Evolutionary conservation across 1,140 invertebrate species (phyloP).

Genomic region (Manduca sexta): DNA sequence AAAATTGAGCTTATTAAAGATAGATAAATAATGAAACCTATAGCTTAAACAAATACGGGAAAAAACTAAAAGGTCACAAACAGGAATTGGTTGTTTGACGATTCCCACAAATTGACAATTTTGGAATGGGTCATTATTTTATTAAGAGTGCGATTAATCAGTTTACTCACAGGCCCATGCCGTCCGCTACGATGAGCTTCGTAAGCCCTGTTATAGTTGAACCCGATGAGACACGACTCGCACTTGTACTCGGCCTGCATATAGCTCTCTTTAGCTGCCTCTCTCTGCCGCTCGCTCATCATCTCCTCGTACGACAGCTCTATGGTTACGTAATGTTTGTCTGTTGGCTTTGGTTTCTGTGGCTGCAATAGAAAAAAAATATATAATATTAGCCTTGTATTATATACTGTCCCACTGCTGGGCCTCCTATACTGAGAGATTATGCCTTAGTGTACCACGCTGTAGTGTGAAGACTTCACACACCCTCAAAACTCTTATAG

Average conservation of each 20-base stretch:
- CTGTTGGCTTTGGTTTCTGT: conserved; percentile 11
- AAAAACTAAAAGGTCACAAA: too few relatives aligned
- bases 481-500: too few relatives aligned
- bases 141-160: background rate
- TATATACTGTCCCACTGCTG: too few relatives aligned
- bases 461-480: too few relatives aligned
- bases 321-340: conserved; percentile 32
- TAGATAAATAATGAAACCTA: too few relatives aligned
- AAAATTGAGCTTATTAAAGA: too few relatives aligned
- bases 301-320: conserved; percentile 52
- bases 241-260: conserved; percentile 38
- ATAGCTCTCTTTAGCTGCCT: conserved; percentile 24
- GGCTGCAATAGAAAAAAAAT: conserved; percentile 6
- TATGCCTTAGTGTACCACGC: too few relatives aligned
- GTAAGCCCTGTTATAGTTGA: conserved; percentile 32
- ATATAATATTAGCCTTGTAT: background rate
- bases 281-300: conserved; percentile 33
- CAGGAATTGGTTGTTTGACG: too few relatives aligned
- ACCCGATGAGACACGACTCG: conserved; percentile 39
- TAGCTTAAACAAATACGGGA: too few relatives aligned
- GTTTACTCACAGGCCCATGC: conserved; percentile 36
- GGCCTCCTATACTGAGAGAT: too few relatives aligned
- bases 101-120: too few relatives aligned
- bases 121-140: too few relatives aligned
- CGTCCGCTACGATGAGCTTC: conserved; percentile 27